Conservation (phyloP, 1,140 invertebrate species). For the Drosophila ficusphila region DNA sequence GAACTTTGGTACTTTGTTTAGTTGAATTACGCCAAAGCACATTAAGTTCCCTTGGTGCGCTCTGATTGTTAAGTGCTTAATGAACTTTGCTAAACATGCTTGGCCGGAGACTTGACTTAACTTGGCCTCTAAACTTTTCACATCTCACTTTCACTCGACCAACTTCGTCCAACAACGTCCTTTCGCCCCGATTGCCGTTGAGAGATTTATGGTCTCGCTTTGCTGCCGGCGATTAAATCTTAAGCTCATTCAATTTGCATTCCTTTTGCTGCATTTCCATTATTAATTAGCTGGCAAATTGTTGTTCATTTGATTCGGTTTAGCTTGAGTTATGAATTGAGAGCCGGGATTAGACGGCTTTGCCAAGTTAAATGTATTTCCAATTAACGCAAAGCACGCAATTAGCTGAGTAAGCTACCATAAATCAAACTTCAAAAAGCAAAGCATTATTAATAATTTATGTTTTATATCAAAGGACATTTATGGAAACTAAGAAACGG, state of each 20-base stretch:
- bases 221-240: background rate
- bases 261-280: constrained; percentile 14
- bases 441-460: too few species aligned
- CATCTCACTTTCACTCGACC: constrained; percentile 53
- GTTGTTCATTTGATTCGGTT: constrained; percentile 16
- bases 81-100: constrained; percentile 56
- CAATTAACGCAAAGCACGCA: background rate
- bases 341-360: constrained; percentile 4
- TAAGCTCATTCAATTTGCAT: constrained; percentile 28
- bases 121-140: constrained; percentile 48
- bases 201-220: constrained; percentile 22
- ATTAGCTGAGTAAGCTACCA: background rate
- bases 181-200: background rate
- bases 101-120: constrained; percentile 41
- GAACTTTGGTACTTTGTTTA: constrained; percentile 60
- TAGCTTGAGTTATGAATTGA: constrained; percentile 22
- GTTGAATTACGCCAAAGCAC: constrained; percentile 55
- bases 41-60: constrained; percentile 45
- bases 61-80: constrained; percentile 61
- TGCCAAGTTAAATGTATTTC: background rate
- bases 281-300: constrained; percentile 25
- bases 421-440: background rate
- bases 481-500: too few species aligned
- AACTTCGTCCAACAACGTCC: constrained; percentile 23
- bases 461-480: too few species aligned